These are phyloP conservation scores for Nymphalis urticae DNA, from an alignment of 2,888 invertebrate genomes.

Conservation along the genomic window DNA sequence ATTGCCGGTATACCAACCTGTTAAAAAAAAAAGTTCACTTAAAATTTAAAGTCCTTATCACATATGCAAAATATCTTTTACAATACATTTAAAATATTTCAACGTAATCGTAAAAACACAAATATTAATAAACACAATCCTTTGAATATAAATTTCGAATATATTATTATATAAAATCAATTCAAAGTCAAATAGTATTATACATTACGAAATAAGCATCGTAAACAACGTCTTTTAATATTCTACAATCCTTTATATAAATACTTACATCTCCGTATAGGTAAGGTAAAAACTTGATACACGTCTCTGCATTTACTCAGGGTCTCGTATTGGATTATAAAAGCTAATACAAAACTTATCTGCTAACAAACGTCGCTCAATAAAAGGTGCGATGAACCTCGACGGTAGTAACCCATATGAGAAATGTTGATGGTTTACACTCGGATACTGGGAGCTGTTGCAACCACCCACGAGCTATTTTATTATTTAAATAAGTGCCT, in stretches of 20 bases:
- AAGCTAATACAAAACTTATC: slow-evolving; percentile 77
- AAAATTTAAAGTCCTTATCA: too few species aligned
- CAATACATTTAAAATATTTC: too few species aligned
- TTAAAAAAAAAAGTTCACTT: too few species aligned
- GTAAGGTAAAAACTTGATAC: slow-evolving; percentile 32
- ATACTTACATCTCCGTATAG: slow-evolving; percentile 10
- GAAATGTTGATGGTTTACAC: slow-evolving; percentile 64
- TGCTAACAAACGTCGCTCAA: slow-evolving; percentile 77
- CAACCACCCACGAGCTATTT: slow-evolving; percentile 27
- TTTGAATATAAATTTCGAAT: too few species aligned
- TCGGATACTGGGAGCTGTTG: slow-evolving; percentile 51
- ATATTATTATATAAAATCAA: neutral
- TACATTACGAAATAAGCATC: slow-evolving; percentile 1
- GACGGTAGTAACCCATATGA: slow-evolving; percentile 77
- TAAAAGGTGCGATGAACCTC: slow-evolving; percentile 77
- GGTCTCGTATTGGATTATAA: slow-evolving; percentile 68
- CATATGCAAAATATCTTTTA: too few species aligned
- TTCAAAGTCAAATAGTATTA: neutral
- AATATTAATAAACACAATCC: too few species aligned
- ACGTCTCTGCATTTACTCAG: slow-evolving; percentile 46
- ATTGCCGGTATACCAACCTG: too few species aligned
- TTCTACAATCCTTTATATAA: slow-evolving; percentile 10
- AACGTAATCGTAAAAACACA: too few species aligned
- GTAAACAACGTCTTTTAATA: slow-evolving; percentile 5
- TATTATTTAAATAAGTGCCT: neutral